Percentiles rank a stretch among this genome's conserved stretches.
phyloP scores from a whole-genome alignment of 2,113 vertebrate genomes.

The Sylvia atricapilla region DNA sequence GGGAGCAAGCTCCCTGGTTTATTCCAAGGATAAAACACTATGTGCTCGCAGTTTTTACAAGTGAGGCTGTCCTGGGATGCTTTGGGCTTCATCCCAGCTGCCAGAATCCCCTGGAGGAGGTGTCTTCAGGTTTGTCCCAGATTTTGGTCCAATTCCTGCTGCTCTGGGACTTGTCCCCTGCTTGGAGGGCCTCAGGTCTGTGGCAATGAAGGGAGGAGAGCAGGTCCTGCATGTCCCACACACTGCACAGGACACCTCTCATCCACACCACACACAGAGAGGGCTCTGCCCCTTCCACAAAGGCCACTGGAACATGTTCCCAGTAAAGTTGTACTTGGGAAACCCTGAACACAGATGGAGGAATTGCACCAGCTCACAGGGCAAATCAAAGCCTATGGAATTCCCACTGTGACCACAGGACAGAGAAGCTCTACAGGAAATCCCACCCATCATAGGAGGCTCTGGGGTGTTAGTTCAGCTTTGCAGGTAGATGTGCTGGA shows the following conservation, averaged over 20 bases:
- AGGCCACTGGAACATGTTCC: neutral
- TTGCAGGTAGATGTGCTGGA: neutral
- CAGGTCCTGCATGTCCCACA: neutral
- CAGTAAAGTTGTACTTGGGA: rapidly evolving
- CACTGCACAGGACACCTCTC: rapidly evolving
- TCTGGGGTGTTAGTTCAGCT: neutral
- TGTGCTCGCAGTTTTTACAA: rapidly evolving
- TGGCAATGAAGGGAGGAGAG: neutral
- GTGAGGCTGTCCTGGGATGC: rapidly evolving
- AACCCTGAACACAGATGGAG: neutral
- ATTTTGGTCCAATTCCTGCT: neutral
- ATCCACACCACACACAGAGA: neutral
- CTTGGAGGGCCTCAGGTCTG: rapidly evolving
- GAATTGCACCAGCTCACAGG: neutral
- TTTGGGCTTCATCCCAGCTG: neutral
- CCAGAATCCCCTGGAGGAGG: neutral
- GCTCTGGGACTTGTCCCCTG: neutral
- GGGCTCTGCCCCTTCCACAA: neutral
- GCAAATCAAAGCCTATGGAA: neutral
- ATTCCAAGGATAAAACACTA: neutral
- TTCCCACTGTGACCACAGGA: rapidly evolving
- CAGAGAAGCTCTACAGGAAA: neutral
- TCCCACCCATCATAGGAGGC: neutral
- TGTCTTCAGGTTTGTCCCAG: neutral
- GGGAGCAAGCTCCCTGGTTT: neutral